These are phyloP conservation scores for Geophilus truncorum DNA, from an alignment of 2,888 invertebrate genomes.

Conservation along the genomic window DNA sequence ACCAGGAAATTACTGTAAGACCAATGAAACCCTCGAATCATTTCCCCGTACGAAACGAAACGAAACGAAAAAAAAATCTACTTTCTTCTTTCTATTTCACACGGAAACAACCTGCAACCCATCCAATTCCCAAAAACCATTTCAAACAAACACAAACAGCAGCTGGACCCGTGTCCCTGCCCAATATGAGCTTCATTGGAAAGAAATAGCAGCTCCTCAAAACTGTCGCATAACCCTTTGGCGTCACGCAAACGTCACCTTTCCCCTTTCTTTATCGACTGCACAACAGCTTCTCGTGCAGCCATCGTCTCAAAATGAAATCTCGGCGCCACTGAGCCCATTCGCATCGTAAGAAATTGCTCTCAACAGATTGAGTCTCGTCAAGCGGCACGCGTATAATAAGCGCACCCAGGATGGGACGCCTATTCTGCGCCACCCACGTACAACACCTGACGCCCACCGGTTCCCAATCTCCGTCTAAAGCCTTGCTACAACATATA, in stretches of 20 bases:
- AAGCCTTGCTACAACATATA: neutral
- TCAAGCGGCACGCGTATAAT: constrained; percentile 3
- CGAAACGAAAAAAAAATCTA: neutral
- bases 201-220: neutral
- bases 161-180: neutral
- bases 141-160: constrained; percentile 14
- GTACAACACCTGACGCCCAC: constrained; percentile 25
- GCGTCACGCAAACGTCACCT: neutral
- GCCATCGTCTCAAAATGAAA: constrained; percentile 32
- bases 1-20: constrained; percentile 2
- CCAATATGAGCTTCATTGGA: neutral
- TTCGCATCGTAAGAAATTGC: constrained; percentile 33
- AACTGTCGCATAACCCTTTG: neutral
- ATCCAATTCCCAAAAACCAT: constrained; percentile 23
- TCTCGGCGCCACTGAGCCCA: constrained; percentile 32
- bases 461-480: neutral
- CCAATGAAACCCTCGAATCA: neutral
- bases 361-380: constrained; percentile 29
- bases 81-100: constrained; percentile 3
- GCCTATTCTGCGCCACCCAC: neutral
- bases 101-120: neutral
- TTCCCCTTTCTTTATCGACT: constrained; percentile 4
- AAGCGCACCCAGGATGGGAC: neutral
- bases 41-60: neutral
- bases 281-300: neutral